Evolutionary conservation across 1,140 invertebrate species (phyloP).

Genomic region (Drosophila kanapiae): DNA sequence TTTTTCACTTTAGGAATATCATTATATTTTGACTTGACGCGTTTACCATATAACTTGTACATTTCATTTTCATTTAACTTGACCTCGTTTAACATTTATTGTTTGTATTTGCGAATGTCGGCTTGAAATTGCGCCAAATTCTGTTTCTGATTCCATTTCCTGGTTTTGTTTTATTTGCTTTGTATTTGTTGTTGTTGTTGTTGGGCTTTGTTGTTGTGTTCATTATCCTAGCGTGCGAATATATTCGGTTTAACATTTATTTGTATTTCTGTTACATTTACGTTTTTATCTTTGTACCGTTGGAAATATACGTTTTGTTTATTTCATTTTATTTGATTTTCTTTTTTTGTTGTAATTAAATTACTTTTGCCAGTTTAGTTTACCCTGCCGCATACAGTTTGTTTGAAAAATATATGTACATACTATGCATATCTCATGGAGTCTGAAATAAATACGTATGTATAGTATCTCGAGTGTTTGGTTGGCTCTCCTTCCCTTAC

Average conservation of each 20-base stretch:
- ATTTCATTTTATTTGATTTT: slow-evolving; percentile 38
- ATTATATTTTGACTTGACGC: slow-evolving; percentile 64
- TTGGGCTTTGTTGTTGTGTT: slow-evolving; percentile 10
- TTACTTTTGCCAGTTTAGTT: slow-evolving; percentile 62
- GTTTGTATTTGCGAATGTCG: slow-evolving; percentile 41
- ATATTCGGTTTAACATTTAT: slow-evolving; percentile 55
- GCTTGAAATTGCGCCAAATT: slow-evolving; percentile 40
- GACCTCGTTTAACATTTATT: slow-evolving; percentile 50
- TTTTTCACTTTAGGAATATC: slow-evolving; percentile 63
- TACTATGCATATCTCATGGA: slow-evolving; percentile 40
- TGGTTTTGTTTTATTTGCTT: slow-evolving; percentile 1
- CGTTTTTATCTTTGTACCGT: slow-evolving; percentile 64
- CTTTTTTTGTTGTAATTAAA: slow-evolving; percentile 63
- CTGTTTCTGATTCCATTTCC: slow-evolving; percentile 17
- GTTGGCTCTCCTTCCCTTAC: neutral
- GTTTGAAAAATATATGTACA: slow-evolving; percentile 68
- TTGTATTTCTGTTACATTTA: slow-evolving; percentile 53
- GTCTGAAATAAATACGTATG: slow-evolving; percentile 41
- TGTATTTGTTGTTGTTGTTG: neutral
- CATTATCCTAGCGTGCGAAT: slow-evolving; percentile 59
- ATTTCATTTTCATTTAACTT: slow-evolving; percentile 60
- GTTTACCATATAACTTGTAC: slow-evolving; percentile 63
- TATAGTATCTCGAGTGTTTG: slow-evolving; percentile 41
- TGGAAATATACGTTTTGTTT: slow-evolving; percentile 52
- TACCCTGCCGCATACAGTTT: slow-evolving; percentile 67